phyloP scores from a whole-genome alignment of 2,113 vertebrate genomes.

The Equus przewalskii region DNA sequence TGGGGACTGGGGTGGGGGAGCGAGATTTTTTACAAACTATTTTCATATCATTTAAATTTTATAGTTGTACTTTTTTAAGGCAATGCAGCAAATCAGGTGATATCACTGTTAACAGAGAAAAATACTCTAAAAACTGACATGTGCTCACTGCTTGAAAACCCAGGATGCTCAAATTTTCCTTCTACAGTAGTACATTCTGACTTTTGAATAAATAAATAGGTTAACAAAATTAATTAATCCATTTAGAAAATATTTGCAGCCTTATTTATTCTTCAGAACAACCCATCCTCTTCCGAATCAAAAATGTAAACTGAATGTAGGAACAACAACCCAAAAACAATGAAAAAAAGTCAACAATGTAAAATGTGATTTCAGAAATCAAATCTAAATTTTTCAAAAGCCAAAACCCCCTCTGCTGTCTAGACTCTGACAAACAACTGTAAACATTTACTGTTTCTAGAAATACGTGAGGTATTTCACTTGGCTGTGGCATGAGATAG shows the following conservation, averaged over 20 bases:
- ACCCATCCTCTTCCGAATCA: neutral
- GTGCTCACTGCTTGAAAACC: neutral
- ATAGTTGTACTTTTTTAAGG: neutral
- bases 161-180: neutral
- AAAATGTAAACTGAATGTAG: conserved; percentile 32
- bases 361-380: conserved; percentile 26
- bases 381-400: conserved; percentile 14
- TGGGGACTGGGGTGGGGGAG: neutral
- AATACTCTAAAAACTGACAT: neutral
- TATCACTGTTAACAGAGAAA: neutral
- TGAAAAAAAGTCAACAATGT: neutral
- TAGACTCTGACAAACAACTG: neutral
- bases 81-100: neutral
- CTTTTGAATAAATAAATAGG: neutral
- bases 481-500: neutral
- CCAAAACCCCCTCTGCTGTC: neutral
- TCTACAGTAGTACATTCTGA: neutral
- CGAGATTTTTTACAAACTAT: neutral
- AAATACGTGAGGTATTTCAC: neutral
- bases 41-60: neutral
- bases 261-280: conserved; percentile 4
- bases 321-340: neutral
- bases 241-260: neutral
- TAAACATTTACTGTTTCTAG: neutral
- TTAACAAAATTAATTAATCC: neutral